phyloP scores from a whole-genome alignment of 1,140 invertebrate genomes.

The Hycleus cichorii region DNA sequence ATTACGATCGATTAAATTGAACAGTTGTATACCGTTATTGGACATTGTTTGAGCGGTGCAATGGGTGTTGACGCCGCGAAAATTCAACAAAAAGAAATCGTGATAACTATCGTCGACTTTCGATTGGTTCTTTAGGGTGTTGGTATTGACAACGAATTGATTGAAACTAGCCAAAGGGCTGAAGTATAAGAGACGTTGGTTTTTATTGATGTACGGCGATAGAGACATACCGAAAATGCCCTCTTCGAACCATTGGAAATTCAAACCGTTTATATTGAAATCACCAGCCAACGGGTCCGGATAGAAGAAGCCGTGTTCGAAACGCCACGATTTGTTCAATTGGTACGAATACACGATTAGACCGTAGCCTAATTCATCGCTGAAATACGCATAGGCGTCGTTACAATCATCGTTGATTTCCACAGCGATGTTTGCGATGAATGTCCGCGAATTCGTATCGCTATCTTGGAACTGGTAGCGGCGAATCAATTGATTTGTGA shows the following conservation, averaged over 20 bases:
- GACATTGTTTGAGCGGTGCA: constrained; percentile 66
- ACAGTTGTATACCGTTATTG: constrained; percentile 64
- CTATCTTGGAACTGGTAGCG: constrained; percentile 61
- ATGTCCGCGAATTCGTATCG: constrained; percentile 66
- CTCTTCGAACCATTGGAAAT: constrained; percentile 73
- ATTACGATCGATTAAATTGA: constrained; percentile 70
- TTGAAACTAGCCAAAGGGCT: constrained; percentile 66
- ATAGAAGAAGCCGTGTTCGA: constrained; percentile 66
- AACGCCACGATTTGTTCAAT: constrained; percentile 67
- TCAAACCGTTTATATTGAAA: constrained; percentile 68
- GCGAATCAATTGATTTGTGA: constrained; percentile 60
- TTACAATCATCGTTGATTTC: constrained; percentile 67
- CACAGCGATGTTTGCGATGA: constrained; percentile 74
- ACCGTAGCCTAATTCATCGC: constrained; percentile 73
- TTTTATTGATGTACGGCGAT: constrained; percentile 47
- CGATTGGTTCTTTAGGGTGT: constrained; percentile 57
- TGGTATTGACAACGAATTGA: constrained; percentile 70
- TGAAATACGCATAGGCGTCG: constrained; percentile 71
- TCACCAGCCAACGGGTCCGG: constrained; percentile 70
- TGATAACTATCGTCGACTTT: constrained; percentile 60
- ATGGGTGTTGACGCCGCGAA: constrained; percentile 57
- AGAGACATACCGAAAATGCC: constrained; percentile 73
- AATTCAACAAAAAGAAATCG: constrained; percentile 61
- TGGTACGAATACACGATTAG: constrained; percentile 70
- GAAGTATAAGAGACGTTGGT: constrained; percentile 63